Base-by-base conservation (phyloP, 1,140 invertebrate species). In the Chionoecetes opilio region DNA sequence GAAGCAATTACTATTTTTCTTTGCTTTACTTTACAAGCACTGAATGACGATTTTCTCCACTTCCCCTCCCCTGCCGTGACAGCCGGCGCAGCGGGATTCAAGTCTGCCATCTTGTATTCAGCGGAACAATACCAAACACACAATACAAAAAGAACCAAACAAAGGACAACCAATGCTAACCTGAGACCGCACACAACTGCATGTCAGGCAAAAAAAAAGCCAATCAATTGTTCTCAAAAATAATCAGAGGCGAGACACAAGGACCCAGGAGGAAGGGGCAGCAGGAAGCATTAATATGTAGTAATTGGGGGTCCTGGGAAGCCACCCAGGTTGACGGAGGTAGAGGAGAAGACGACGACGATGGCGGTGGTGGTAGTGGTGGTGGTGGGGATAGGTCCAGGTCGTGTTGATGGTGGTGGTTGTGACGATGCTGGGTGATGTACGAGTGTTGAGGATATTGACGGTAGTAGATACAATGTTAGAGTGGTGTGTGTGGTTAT, bases 221-320 rank as follows among this genome's bases (percentile, higher is more conserved):
- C 63, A 26, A 75, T 75, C 63, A 75, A 75, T 75, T 75, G 63
- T 75, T 21, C 21, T 75, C 63, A 75, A 75, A n/a, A 75, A 75
- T 75, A 75, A 75, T 75, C 63, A 26, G 63, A 75, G 63, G 63
- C 63, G 63, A 75, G 63, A 75, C n/a, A 75, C n/a, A 75, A 75
- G n/a, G 63, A 75, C 63, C 63, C 63, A 53, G 21, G n/a, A 75
- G 63, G 26, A 75, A 21, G 63, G n/a, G n/a, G 63, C 63, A 75
- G 63, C 63, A 75, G 63, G 63, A 75, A 75, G 63, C 63, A 75
- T 75, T 75, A 75, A 75, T 75, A 75, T 75, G 26, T 75, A 75
- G 63, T 75, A 75, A 75, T 75, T 75, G 63, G 63, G 21, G 63
- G 63, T 17, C n/a, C 21, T 5, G 63, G 63, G 21, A 75, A 75